These are phyloP conservation scores for Propithecus perrieri DNA, from an alignment of 2,797 vertebrate genomes.

Conservation along the genomic window DNA sequence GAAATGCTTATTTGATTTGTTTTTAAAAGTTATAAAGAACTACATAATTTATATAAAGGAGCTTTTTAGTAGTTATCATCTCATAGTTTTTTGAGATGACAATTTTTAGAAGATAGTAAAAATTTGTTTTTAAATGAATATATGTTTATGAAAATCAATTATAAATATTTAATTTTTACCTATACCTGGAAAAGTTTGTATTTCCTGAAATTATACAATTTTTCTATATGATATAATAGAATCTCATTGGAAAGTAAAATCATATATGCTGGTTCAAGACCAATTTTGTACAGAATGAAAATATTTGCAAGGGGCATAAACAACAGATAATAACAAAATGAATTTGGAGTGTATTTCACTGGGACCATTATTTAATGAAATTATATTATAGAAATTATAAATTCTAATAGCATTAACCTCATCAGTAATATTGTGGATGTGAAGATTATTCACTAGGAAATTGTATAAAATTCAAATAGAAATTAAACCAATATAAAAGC, in stretches of 20 bases:
- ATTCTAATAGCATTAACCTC: neutral
- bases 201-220: conserved; percentile 14
- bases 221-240: neutral
- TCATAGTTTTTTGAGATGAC: neutral
- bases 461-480: neutral
- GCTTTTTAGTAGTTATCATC: neutral
- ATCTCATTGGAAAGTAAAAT: conserved; percentile 39
- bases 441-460: neutral
- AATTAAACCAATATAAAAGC: conserved; percentile 8
- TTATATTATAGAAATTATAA: neutral
- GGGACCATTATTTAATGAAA: neutral
- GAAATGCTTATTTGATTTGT: neutral
- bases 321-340: neutral
- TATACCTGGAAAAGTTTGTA: neutral
- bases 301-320: neutral
- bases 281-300: neutral
- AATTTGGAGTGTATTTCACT: neutral
- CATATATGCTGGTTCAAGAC: neutral
- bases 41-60: neutral
- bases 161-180: neutral
- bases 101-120: neutral
- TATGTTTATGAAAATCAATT: conserved; percentile 19
- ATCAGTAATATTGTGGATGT: neutral
- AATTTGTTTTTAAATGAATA: conserved; percentile 6
- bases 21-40: conserved; percentile 15